These are phyloP conservation scores for Drosophila affinis DNA, from an alignment of 2,888 invertebrate species.

Conservation along the genomic window DNA sequence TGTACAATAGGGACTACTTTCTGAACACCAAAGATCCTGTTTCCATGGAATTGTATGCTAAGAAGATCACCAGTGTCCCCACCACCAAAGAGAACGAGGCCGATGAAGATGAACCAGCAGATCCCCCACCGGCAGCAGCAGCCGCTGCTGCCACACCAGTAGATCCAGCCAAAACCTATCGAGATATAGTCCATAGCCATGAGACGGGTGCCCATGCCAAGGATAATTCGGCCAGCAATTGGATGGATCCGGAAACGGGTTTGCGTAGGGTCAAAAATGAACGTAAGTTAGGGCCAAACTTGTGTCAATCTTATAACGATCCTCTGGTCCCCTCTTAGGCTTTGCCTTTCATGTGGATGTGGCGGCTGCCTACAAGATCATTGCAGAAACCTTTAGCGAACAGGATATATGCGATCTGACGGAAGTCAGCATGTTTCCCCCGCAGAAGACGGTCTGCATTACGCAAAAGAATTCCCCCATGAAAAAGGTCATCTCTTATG, in stretches of 20 bases:
- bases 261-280: conserved; percentile 86
- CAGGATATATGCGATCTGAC: conserved; percentile 88
- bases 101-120: conserved; percentile 42
- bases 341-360: conserved; percentile 89
- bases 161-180: conserved; percentile 63
- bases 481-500: conserved; percentile 84
- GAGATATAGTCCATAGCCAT: conserved; percentile 76
- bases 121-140: conserved; percentile 1
- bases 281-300: conserved; percentile 60
- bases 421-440: conserved; percentile 86
- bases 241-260: conserved; percentile 85
- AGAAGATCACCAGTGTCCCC: conserved; percentile 84
- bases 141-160: conserved; percentile 9
- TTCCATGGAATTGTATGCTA: conserved; percentile 86
- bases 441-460: conserved; percentile 85
- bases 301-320: background rate
- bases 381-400: conserved; percentile 87
- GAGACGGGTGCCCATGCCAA: conserved; percentile 77
- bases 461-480: conserved; percentile 87
- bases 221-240: conserved; percentile 83
- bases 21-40: conserved; percentile 87
- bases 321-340: conserved; percentile 75
- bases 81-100: conserved; percentile 48
- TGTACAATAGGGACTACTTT: conserved; percentile 87
- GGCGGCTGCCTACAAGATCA: conserved; percentile 88